Percentiles rank a stretch among this genome's conserved stretches.
These are phyloP conservation scores for Macrosiphum euphorbiae DNA, from an alignment of 2,888 invertebrate genomes.

Conservation along the genomic window DNA sequence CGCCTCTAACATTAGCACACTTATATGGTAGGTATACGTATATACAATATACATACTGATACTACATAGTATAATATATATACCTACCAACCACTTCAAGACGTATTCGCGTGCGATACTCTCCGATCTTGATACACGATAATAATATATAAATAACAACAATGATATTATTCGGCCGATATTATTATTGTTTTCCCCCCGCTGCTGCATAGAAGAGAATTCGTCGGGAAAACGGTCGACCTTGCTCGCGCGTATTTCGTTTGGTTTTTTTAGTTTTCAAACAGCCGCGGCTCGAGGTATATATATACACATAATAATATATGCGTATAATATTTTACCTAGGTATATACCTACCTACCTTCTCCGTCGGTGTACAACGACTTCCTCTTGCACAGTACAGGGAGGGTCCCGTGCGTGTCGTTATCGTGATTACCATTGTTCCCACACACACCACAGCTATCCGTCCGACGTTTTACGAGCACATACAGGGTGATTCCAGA, in stretches of 20 bases:
- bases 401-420: slow-evolving; percentile 62
- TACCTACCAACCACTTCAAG: background rate
- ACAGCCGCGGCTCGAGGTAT: background rate
- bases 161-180: background rate
- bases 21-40: background rate
- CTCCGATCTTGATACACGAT: background rate
- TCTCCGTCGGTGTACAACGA: slow-evolving; percentile 51
- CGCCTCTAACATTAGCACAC: background rate
- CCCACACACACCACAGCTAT: slow-evolving; percentile 51
- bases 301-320: background rate
- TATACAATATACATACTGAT: no score
- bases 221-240: slow-evolving; percentile 38
- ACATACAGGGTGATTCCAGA: background rate
- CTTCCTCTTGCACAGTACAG: slow-evolving; percentile 50
- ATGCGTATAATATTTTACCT: slow-evolving; percentile 13
- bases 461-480: slow-evolving; percentile 8
- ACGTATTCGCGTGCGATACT: background rate
- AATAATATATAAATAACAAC: background rate
- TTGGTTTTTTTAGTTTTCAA: slow-evolving; percentile 16
- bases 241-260: slow-evolving; percentile 30
- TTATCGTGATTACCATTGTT: slow-evolving; percentile 63
- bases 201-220: background rate
- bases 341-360: slow-evolving; percentile 22
- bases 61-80: background rate
- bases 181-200: background rate